Percentiles rank a stretch among this genome's conserved stretches.
phyloP scores from a whole-genome alignment of 37 sponge, comb jelly and placozoan genomes.

The Aplysina aerophoba region DNA sequence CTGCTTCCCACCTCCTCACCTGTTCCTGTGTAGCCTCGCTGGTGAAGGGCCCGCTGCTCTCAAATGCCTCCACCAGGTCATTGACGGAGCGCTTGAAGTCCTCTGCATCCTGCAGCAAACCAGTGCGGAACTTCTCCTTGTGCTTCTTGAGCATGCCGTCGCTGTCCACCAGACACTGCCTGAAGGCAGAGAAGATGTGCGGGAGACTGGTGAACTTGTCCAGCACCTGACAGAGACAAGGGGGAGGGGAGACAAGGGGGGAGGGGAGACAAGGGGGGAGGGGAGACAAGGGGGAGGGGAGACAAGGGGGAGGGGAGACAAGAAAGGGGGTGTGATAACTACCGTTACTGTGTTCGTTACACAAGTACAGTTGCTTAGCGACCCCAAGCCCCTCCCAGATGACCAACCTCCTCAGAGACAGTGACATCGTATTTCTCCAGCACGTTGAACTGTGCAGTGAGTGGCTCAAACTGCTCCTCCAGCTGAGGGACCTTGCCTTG shows the following conservation, averaged over 20 bases:
- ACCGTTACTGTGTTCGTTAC: conserved; percentile 12
- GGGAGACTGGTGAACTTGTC: conserved; percentile 53
- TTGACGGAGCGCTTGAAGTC: conserved; percentile 95
- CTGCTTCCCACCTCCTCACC: neutral
- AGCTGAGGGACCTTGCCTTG: conserved; percentile 67
- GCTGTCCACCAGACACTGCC: conserved; percentile 89
- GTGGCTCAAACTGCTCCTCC: conserved; percentile 90
- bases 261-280: too few species aligned
- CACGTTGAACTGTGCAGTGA: conserved; percentile 93
- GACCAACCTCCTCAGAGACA: conserved; percentile 41
- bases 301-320: too few species aligned
- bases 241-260: too few species aligned
- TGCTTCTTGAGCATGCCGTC: conserved; percentile 91
- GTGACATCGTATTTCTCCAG: conserved; percentile 90
- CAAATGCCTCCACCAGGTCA: conserved; percentile 85
- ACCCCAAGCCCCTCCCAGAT: neutral
- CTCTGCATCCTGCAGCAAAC: conserved; percentile 93
- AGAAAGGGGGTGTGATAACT: too few species aligned
- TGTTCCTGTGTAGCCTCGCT: conserved; percentile 51
- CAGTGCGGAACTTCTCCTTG: conserved; percentile 97
- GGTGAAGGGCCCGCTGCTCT: conserved; percentile 90
- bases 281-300: too few species aligned
- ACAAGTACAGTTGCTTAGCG: neutral
- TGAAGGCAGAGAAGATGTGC: conserved; percentile 76
- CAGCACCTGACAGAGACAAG: conserved; percentile 31